Evolutionary conservation across 2,113 vertebrate species (phyloP), one percentile per base, ranked within the genome.

Genomic region (Silurus glanis): DNA sequence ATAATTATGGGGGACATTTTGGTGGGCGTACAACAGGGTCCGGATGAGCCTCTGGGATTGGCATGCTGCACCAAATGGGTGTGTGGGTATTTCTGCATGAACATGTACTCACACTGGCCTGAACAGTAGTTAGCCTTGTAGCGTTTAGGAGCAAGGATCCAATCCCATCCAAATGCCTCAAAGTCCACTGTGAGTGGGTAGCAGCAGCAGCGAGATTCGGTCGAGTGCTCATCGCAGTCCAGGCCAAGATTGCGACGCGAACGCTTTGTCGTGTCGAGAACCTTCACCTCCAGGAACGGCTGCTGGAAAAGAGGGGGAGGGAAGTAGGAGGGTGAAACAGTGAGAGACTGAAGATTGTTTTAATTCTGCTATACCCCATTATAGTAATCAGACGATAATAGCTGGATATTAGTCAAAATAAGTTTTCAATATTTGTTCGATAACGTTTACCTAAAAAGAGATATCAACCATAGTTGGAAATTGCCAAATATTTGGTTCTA

Each of bases 1-100:
- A 99, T 99, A 94, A 99, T 99, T 95, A 99, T 99, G 82, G 98
- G 98, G 59, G 98, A 99, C 98, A 99, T 99, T 96, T 99, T 99
- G 93, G 97, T 99, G 19, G 97, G 98, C 19, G 97, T 99, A 88
- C 98, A 99, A 95, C 98, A 99, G 76, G 98, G 97, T 85, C 97
- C 97, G 0, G 97, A 97, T 0, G 98, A 98, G 90, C 97, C 97
- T 51, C 97, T 93, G 5, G 98, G 97, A 89, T 98, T 99, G 61
- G 98, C 97, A 81, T 99, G 97, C 86, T 98, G 98, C 91, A 99
- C 98, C 93, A 99, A 93, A 91, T 99, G 98, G 86, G 98, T 99
- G 90, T 99, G 98, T 0, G 98, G 98, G 90, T 99, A 99, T 91
- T 99, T 99, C 95, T 99, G 98, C 97, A 99, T 98, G 93, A 99